A percentile compares a stretch with the other conserved stretches of the same genome.
Evolutionary conservation across 2,888 invertebrate genomes (phyloP).

Genomic region (Iselma pallidipennis): DNA sequence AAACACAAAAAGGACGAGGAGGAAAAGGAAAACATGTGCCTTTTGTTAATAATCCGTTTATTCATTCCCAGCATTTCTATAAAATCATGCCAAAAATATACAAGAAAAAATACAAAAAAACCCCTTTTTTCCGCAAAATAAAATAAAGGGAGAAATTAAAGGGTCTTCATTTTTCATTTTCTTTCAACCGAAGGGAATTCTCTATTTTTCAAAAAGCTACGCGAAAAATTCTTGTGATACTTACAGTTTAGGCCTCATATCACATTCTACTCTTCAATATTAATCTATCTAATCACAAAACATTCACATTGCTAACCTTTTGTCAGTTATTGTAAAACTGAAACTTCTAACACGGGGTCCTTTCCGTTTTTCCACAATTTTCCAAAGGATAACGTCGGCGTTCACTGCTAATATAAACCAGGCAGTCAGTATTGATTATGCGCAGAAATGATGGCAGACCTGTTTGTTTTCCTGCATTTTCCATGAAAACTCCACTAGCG

Average conservation of each 20-base stretch:
- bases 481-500: not conserved
- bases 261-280: slow-evolving; percentile 25
- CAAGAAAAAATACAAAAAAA: not conserved
- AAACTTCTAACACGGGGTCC: not conserved
- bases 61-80: not conserved
- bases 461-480: not conserved
- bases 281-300: slow-evolving; percentile 1
- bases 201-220: not conserved
- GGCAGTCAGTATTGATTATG: slow-evolving; percentile 50
- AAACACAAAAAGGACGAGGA: not conserved
- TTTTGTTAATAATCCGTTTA: not conserved
- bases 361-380: slow-evolving; percentile 25
- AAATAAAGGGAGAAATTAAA: too few relatives aligned
- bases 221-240: slow-evolving; percentile 19
- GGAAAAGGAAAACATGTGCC: not conserved
- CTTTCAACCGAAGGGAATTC: too few relatives aligned
- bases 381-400: slow-evolving; percentile 40
- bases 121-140: too few relatives aligned
- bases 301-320: not conserved
- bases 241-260: slow-evolving; percentile 47
- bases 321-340: not conserved
- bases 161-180: too few relatives aligned
- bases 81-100: not conserved
- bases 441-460: slow-evolving; percentile 37
- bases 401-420: slow-evolving; percentile 34